These are phyloP conservation scores for Diachasmimorpha longicaudata DNA, from an alignment of 1,140 invertebrate species.

Conservation along the genomic window DNA sequence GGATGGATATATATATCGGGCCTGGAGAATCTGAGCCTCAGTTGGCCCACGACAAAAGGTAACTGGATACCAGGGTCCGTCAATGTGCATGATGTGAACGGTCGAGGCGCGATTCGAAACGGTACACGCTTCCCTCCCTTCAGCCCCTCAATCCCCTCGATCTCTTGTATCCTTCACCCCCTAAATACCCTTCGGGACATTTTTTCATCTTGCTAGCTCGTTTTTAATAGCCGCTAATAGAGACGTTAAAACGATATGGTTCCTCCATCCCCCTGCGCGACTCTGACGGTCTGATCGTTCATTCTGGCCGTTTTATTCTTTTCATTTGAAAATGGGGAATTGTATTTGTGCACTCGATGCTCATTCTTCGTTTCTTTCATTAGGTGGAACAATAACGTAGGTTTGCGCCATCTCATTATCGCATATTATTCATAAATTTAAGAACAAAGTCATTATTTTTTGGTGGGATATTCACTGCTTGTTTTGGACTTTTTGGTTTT, in stretches of 20 bases:
- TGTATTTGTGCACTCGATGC: conserved; percentile 42
- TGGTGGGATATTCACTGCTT: not conserved
- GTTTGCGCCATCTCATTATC: not conserved
- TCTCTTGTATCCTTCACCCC: conserved; percentile 1
- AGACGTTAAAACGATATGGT: conserved; percentile 62
- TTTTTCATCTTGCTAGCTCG: conserved; percentile 34
- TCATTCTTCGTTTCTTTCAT: conserved; percentile 45
- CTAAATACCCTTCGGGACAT: conserved; percentile 8
- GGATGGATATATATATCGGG: conserved; percentile 53
- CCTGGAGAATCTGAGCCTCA: conserved; percentile 56
- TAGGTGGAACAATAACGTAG: not conserved
- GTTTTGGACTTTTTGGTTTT: not conserved
- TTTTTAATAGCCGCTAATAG: conserved; percentile 61
- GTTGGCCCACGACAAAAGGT: conserved; percentile 55
- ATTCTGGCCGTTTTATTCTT: not conserved
- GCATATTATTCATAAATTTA: not conserved
- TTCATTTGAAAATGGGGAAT: conserved; percentile 11
- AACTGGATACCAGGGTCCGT: conserved; percentile 51
- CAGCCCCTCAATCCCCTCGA: not conserved
- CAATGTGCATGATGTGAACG: conserved; percentile 23
- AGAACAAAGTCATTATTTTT: not conserved
- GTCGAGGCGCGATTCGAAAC: conserved; percentile 30
- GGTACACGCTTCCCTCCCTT: conserved; percentile 13
- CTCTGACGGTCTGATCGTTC: conserved; percentile 31
- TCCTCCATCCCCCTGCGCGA: conserved; percentile 36